Conservation (phyloP, 2,113 vertebrate species). For the Sphaerodactylus townsendi region DNA sequence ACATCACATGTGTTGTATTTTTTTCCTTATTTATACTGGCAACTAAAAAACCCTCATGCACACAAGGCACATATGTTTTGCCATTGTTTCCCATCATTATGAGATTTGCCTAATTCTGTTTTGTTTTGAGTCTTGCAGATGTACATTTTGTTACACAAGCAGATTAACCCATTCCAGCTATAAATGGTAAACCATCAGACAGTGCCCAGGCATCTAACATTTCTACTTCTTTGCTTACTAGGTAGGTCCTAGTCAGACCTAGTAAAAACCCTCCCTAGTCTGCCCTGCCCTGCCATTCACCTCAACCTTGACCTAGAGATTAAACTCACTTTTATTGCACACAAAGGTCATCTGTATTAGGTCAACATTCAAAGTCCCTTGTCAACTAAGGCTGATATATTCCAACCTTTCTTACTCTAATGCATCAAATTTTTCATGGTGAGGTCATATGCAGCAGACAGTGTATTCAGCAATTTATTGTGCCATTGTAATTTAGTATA, state of each 20-base stretch:
- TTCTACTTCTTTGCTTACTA: slow-evolving; percentile 52
- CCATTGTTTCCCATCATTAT: slow-evolving; percentile 49
- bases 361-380: slow-evolving; percentile 83
- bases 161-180: slow-evolving; percentile 31
- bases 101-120: slow-evolving; percentile 28
- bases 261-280: slow-evolving; percentile 56
- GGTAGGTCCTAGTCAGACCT: slow-evolving; percentile 50
- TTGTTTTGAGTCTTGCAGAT: slow-evolving; percentile 27
- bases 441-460: slow-evolving; percentile 82
- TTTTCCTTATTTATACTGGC: background rate
- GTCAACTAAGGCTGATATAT: slow-evolving; percentile 84
- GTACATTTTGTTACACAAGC: slow-evolving; percentile 14
- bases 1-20: background rate
- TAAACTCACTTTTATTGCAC: slow-evolving; percentile 81
- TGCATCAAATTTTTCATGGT: slow-evolving; percentile 83
- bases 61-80: slow-evolving; percentile 6
- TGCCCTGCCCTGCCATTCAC: slow-evolving; percentile 61
- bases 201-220: slow-evolving; percentile 30
- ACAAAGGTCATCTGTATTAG: slow-evolving; percentile 80
- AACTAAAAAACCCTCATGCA: background rate
- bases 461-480: slow-evolving; percentile 80
- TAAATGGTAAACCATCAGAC: slow-evolving; percentile 53
- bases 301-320: slow-evolving; percentile 81
- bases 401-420: slow-evolving; percentile 80
- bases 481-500: slow-evolving; percentile 68